Evolutionary conservation across 1,140 invertebrate genomes (phyloP).

Genomic region (Ganaspis sp.): DNA sequence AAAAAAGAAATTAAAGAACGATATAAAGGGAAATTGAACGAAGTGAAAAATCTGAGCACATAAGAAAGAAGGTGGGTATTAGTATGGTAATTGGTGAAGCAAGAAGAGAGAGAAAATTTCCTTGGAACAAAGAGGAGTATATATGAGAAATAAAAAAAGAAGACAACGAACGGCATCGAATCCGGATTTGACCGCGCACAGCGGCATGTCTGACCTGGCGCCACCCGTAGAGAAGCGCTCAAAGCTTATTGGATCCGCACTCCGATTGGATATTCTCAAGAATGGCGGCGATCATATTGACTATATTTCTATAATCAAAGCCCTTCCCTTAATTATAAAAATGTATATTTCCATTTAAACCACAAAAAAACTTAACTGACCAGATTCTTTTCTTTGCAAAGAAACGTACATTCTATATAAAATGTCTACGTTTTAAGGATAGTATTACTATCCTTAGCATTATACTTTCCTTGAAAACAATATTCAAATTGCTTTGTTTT

Average conservation of each 20-base stretch:
- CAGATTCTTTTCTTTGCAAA: too few species aligned
- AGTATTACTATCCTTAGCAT: too few species aligned
- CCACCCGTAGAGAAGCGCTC: constrained; percentile 15
- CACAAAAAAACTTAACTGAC: too few species aligned
- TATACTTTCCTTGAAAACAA: too few species aligned
- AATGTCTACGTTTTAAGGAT: too few species aligned
- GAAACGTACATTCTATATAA: too few species aligned
- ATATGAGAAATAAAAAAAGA: background rate
- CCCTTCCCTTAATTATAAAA: background rate
- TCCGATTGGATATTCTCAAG: constrained; percentile 19
- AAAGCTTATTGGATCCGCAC: constrained; percentile 21
- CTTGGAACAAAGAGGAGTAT: background rate
- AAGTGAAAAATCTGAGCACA: background rate
- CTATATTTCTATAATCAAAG: background rate
- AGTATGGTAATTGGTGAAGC: constrained; percentile 9
- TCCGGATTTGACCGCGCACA: constrained; percentile 27
- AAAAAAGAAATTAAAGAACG: background rate
- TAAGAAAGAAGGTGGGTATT: background rate
- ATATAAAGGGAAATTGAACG: background rate
- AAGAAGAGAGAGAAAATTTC: background rate
- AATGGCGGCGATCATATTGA: constrained; percentile 22
- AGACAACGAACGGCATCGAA: constrained; percentile 8
- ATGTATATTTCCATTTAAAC: too few species aligned
- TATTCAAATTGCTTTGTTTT: too few species aligned
- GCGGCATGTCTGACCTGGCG: constrained; percentile 30